Base-by-base conservation (phyloP, 2,113 vertebrate genomes). In the Nycticorax nycticorax region DNA sequence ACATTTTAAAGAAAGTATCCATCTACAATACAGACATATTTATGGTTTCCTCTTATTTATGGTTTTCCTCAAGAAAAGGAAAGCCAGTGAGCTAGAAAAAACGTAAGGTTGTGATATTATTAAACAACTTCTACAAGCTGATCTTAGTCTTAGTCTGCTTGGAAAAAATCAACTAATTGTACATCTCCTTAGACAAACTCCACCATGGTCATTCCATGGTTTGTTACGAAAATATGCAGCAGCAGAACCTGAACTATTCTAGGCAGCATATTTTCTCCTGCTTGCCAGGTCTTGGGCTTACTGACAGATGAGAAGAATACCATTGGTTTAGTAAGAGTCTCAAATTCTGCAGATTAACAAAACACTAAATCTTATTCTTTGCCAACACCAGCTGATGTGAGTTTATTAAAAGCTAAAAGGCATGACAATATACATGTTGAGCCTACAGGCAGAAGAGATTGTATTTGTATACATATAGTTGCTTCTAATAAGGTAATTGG, bases 1-100 rank as follows among this genome's bases (percentile, higher is more conserved):
- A 81, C 47, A 35, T 85, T 95, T 93, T 89, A 39, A 77, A 92
- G 77, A 88, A 91, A 84, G 32, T n/a, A 85, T 92, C 66, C 89
- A 50, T 87, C 85, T 75, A 18, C 48, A 53, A 3, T 23, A 82
- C 89, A 91, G 93, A 91, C 84, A 95, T 35, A 52, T 96, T 96
- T 92, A 95, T 78, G 89, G 66, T 80, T 96, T 94, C 59, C 69
- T 97, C 80, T 59, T 94, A 95, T 91, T 95, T 97, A 91, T 81
- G 60, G 76, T 81, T 92, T 94, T 96, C 69, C 81, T 93, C 77
- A 96, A 92, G 81, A 91, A 93, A 71, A 89, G 81, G 79, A 82
- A 47, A 62, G 81, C 67, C 87, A 95, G 77, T 16, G 82, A 85
- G 71, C 69, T 87, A 90, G 32, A 77, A 91, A 83, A 94, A 45